Percentiles rank a stretch among this genome's conserved stretches.
Conservation (phyloP, 2,797 vertebrate species). For the Epinephelus awoara region DNA sequence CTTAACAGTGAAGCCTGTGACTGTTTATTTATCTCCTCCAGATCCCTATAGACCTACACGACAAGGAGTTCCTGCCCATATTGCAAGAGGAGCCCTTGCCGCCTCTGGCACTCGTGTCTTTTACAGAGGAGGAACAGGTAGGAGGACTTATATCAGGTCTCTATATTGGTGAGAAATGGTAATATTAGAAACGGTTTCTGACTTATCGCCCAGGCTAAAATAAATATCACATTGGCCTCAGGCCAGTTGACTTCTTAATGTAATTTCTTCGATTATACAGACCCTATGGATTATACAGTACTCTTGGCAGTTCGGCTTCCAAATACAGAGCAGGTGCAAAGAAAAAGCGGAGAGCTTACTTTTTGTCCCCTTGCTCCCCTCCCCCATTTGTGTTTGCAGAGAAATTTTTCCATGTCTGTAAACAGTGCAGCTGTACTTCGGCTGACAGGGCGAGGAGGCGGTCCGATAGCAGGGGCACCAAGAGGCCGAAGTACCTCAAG, state of each 20-base stretch:
- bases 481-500: constrained; percentile 99
- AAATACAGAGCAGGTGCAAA: constrained; percentile 22
- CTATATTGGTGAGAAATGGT: background rate
- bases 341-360: constrained; percentile 12
- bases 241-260: background rate
- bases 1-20: background rate
- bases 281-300: constrained; percentile 1
- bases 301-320: background rate
- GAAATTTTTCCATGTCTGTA: constrained; percentile 99
- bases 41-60: constrained; percentile 97
- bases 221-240: background rate
- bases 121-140: constrained; percentile 99
- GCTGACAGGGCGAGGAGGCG: constrained; percentile 93
- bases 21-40: constrained; percentile 62
- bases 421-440: constrained; percentile 98
- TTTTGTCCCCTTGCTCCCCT: background rate
- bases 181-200: background rate
- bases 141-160: constrained; percentile 35
- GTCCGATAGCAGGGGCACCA: constrained; percentile 93
- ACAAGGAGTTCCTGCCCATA: constrained; percentile 99
- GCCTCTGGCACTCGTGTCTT: constrained; percentile 96
- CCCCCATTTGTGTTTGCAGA: constrained; percentile 87
- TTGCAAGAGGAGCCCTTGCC: constrained; percentile 98
- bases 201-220: background rate
- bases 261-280: constrained; percentile 8